phyloP scores from a whole-genome alignment of 2,113 vertebrate genomes.

The Capreolus pygargus region DNA sequence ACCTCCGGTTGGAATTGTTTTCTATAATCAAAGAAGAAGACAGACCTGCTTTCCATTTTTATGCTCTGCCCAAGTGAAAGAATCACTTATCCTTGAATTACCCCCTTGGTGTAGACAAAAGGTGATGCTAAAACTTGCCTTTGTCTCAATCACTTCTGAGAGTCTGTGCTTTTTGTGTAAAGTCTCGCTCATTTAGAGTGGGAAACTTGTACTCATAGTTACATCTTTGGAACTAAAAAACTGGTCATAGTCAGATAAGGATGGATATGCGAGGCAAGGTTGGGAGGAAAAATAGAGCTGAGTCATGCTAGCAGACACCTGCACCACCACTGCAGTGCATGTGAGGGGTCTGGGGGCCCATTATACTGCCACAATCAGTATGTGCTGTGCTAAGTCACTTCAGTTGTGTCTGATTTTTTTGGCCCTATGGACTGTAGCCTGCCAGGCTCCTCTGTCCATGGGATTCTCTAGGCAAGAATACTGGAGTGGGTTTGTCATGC shows the following conservation, averaged over 20 bases:
- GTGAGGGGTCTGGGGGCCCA: not conserved
- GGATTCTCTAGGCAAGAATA: too few relatives aligned
- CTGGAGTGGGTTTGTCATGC: too few relatives aligned
- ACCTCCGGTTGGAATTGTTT: not conserved
- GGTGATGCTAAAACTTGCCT: not conserved
- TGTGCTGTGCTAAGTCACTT: too few relatives aligned
- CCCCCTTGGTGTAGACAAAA: not conserved
- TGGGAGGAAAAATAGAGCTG: not conserved
- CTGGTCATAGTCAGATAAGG: not conserved
- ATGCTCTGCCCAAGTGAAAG: not conserved
- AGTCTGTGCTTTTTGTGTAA: not conserved
- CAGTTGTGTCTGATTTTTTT: too few relatives aligned
- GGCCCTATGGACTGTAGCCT: too few relatives aligned
- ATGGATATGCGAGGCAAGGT: not conserved
- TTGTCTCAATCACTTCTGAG: not conserved
- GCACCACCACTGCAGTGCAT: not conserved
- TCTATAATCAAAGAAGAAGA: not conserved
- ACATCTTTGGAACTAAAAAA: not conserved
- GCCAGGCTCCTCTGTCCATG: too few relatives aligned
- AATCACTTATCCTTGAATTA: not conserved
- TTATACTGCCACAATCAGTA: not conserved
- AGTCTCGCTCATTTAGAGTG: not conserved
- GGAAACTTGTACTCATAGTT: not conserved
- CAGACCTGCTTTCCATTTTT: not conserved
- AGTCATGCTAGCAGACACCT: not conserved